Conservation (phyloP, 2,888 invertebrate species). For the Taenaris catops region DNA sequence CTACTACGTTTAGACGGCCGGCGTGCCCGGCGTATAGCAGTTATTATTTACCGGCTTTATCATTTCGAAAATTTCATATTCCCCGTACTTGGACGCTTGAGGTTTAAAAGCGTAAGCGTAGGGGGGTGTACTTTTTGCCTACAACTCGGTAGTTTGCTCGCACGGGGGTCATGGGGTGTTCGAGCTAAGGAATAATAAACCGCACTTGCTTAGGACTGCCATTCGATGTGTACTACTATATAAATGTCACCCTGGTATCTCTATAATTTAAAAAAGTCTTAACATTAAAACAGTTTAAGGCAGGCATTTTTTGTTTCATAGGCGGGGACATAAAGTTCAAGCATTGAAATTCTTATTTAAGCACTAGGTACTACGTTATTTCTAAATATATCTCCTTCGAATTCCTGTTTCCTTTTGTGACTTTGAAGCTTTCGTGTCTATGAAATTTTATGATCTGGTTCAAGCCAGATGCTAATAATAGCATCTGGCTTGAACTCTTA, state of each 20-base stretch:
- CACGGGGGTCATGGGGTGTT: slow-evolving; percentile 54
- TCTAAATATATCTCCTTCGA: no score
- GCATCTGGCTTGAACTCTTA: no score
- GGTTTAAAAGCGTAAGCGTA: slow-evolving; percentile 74
- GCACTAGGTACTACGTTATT: no score
- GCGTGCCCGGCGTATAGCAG: slow-evolving; percentile 70
- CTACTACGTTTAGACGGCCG: slow-evolving; percentile 46
- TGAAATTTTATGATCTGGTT: no score
- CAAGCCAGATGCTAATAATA: no score
- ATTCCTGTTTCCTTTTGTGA: no score
- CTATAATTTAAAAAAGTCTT: not conserved
- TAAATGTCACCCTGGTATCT: slow-evolving; percentile 31
- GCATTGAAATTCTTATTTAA: no score
- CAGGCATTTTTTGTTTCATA: no score
- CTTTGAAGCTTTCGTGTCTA: no score
- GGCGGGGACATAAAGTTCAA: no score
- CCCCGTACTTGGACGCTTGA: slow-evolving; percentile 78
- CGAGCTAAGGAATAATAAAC: slow-evolving; percentile 73
- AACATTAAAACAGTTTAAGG: no score
- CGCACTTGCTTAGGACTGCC: slow-evolving; percentile 52
- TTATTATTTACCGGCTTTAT: slow-evolving; percentile 80
- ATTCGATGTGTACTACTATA: slow-evolving; percentile 30
- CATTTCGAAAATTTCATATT: slow-evolving; percentile 81
- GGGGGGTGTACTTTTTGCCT: slow-evolving; percentile 66
- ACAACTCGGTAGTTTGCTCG: slow-evolving; percentile 61